Evolutionary conservation across 2,797 vertebrate genomes (phyloP).

Genomic region (Diplodus sargus): DNA sequence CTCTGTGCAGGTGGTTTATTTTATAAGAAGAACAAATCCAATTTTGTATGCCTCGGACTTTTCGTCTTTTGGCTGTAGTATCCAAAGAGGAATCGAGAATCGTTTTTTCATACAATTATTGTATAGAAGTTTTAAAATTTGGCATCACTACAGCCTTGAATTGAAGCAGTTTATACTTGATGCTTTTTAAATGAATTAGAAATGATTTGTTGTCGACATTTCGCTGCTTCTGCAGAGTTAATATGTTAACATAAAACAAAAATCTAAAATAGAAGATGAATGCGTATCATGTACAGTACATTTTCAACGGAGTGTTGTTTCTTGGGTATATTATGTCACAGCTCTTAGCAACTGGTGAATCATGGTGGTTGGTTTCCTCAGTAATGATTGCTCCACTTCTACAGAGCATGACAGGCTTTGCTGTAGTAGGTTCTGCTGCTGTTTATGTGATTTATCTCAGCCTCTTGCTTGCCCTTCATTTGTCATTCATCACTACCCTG

Average conservation of each 20-base stretch:
- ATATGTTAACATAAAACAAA: background rate
- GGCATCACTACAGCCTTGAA: too few species aligned
- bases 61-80: too few species aligned
- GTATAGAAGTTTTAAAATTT: background rate
- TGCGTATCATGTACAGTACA: background rate
- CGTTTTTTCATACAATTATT: background rate
- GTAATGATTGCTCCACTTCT: background rate
- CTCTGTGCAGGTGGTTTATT: too few species aligned
- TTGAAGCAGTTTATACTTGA: background rate
- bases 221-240: background rate
- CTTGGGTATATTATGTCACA: background rate
- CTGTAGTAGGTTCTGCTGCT: background rate
- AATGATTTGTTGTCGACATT: background rate
- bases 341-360: constrained; percentile 13
- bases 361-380: constrained; percentile 5
- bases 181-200: background rate
- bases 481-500: constrained; percentile 27
- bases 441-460: constrained; percentile 10
- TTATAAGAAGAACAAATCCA: too few species aligned
- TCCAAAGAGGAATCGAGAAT: too few species aligned
- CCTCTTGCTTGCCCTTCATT: constrained; percentile 1
- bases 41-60: too few species aligned
- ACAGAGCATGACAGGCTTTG: background rate
- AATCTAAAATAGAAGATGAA: background rate
- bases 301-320: background rate